Evolutionary conservation across 1,140 invertebrate genomes (phyloP), one percentile per base, ranked within the genome.

Genomic region (Phymastichus coffea): DNA sequence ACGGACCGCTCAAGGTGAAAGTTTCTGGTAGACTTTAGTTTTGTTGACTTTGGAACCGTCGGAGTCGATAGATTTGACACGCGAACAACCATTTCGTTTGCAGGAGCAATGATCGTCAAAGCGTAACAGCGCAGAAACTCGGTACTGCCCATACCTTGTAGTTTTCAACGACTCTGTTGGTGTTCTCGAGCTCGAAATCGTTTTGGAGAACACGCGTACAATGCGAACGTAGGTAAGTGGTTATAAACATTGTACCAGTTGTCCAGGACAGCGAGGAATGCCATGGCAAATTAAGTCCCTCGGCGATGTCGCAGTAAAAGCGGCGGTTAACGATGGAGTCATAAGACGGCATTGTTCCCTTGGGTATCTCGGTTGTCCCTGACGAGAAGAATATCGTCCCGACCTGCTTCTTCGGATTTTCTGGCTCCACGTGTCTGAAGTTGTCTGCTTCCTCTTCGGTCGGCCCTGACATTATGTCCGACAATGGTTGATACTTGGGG

Each of bases 151-250:
- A 19, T 48, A 57, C 61, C 61, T 63, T 63, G 17, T 57, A 63
- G 28, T 51, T 58, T 54, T 58, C 49, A 23, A 63, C 43, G 14
- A 54, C 37, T 55, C 54, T 25, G 25, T 25, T 41, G n/a, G 37
- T 58, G 17, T 55, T 20, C 12, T 55, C 35, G 1, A 33, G 17
- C 43, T 63, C 37, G 23, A 55, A 51, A 17, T 40, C 17, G 2
- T n/a, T n/a, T 14, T 57, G 47, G 6, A 60, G 6, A 17, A 60
- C 53, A 22, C 48, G 22, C 0, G 40, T 56, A 0, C 38, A 35
- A 17, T 30, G 43, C 3, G 4, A 19, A 6, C 49, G 25, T 28
- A 64, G 44, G 33, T 25, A 22, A 7, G 2, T 12, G 12, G 53
- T n/a, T 23, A 41, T 37, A 17, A 44, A 43, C n/a, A 26, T 23